Base-by-base conservation (phyloP, 2,113 vertebrate species). In the Cephalopterus ornatus region DNA sequence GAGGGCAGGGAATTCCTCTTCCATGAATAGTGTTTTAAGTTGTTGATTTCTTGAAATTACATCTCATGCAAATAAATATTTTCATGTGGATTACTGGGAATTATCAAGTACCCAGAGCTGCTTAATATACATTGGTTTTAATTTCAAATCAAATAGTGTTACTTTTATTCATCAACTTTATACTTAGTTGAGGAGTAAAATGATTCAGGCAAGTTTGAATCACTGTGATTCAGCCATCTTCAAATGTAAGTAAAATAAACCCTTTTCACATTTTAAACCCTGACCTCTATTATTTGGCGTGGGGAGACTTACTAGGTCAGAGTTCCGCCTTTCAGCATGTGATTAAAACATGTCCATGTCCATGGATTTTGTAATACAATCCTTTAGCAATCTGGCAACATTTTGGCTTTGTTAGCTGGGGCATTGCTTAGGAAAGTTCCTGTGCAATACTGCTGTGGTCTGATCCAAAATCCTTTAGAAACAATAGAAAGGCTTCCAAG, bases 291-390 rank as follows among this genome's bases (percentile, higher is more conserved):
- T 86, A 63, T 56, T 71, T 83, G 85, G 71, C 2, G 0, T 7
- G 46, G 50, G 11, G 81, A 88, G 22, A 59, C 74, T 89, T 35
- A 91, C 66, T 94, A 37, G 94, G 95, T 93, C 92, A 95, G 92
- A 96, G 92, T 94, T 84, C 77, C 0, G 58, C 63, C 50, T 85
- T 73, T 67, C 72, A 80, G 55, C 79, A 35, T 71, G 78, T 19
- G 67, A 96, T 90, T 96, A 90, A 84, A 93, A 61, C 77, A n/a
- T 3, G 89, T 62, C 78, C 91, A 15, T 0, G 11, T 56, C 80
- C 41, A 9, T 35, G 89, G 82, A 80, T 96, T 96, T 97, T 95
- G 93, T 71, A 96, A 97, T 4, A 83, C 94, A 90, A 86, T 85
- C 88, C 94, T 92, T 94, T 86, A 88, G 94, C 93, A 95, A 94